phyloP scores from a whole-genome alignment of 1,140 invertebrate species.

The Psix sp. region DNA sequence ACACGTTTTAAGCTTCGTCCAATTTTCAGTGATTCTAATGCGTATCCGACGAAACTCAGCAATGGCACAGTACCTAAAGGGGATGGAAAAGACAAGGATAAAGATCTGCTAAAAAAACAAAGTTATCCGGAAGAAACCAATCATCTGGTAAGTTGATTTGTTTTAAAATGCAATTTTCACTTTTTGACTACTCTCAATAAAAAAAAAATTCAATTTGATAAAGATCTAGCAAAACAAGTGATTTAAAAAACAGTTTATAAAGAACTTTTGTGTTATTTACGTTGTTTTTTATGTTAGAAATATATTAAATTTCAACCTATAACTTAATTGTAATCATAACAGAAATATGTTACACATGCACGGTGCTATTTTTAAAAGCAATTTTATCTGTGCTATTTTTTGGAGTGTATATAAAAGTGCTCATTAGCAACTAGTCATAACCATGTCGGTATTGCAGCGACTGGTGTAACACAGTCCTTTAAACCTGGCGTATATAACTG shows the following conservation, averaged over 20 bases:
- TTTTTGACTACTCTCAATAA: background rate
- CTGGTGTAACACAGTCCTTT: constrained; percentile 13
- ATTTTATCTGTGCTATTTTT: too few species aligned
- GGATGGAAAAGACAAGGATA: constrained; percentile 61
- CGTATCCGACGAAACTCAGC: constrained; percentile 68
- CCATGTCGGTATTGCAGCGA: constrained; percentile 37
- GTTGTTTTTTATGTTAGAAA: too few species aligned
- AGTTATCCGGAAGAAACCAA: constrained; percentile 70
- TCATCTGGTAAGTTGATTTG: constrained; percentile 65
- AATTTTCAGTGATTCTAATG: constrained; percentile 65
- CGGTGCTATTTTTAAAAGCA: too few species aligned
- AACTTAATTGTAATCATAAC: too few species aligned
- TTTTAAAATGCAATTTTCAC: constrained; percentile 1
- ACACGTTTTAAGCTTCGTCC: too few species aligned
- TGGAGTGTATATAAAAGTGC: constrained; percentile 11
- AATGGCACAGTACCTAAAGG: constrained; percentile 73
- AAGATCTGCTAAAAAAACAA: constrained; percentile 68
- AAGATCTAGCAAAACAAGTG: too few species aligned
- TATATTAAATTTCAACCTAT: too few species aligned
- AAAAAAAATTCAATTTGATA: background rate
- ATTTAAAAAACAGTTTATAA: too few species aligned
- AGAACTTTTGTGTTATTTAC: too few species aligned
- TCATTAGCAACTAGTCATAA: constrained; percentile 8
- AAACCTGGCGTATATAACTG: constrained; percentile 44
- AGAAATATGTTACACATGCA: too few species aligned